Percentiles rank a stretch among this genome's conserved stretches.
Conservation (phyloP, 2,888 invertebrate species). For the Dryomyza anilis region DNA sequence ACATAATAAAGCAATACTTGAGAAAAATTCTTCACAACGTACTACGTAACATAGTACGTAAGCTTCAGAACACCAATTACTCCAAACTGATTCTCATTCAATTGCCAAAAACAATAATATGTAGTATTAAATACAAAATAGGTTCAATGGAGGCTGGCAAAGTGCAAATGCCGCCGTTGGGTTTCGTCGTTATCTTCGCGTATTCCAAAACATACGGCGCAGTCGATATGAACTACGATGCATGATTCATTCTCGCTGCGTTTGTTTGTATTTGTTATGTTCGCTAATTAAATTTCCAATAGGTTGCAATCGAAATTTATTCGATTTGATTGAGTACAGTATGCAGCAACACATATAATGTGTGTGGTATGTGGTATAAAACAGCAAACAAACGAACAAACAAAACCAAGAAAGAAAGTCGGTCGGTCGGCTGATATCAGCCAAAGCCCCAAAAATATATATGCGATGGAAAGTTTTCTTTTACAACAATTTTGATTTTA, state of each 20-base stretch:
- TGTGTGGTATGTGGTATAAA: too few species aligned
- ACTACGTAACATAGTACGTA: too few species aligned
- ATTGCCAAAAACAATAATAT: too few species aligned
- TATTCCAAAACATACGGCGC: background rate
- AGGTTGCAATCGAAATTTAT: background rate
- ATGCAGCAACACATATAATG: too few species aligned
- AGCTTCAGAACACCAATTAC: too few species aligned
- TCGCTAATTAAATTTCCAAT: conserved; percentile 17
- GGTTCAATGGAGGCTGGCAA: background rate
- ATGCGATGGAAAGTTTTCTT: background rate
- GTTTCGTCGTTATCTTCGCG: background rate
- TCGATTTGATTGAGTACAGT: too few species aligned
- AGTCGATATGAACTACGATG: background rate
- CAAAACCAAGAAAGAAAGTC: background rate
- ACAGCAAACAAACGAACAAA: background rate
- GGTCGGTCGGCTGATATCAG: background rate
- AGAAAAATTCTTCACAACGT: too few species aligned
- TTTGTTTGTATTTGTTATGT: conserved; percentile 13
- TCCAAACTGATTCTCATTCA: too few species aligned
- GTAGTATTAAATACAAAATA: background rate
- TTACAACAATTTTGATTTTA: too few species aligned
- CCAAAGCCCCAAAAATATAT: too few species aligned
- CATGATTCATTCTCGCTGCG: conserved; percentile 12
- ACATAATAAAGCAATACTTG: too few species aligned
- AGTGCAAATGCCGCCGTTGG: background rate